Evolutionary conservation across 1,140 invertebrate genomes (phyloP), one percentile per base, ranked within the genome.

Genomic region (Zaprionus camerounensis): DNA sequence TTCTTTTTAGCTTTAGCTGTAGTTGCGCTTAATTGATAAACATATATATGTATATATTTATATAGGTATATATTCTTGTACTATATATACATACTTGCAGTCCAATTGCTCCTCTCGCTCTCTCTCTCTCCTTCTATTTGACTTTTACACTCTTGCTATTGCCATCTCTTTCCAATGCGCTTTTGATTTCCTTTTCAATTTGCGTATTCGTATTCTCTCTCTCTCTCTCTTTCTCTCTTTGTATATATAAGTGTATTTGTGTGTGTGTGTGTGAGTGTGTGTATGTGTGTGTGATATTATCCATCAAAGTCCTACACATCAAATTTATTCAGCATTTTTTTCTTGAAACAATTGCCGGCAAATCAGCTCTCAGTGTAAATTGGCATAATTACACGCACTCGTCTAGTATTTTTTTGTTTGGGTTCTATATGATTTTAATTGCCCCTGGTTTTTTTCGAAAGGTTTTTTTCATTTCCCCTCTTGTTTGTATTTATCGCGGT

Each of bases 351-450:
- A 65, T 61, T 65, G 51, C 58, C 51, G 57, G 31, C 67, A 71
- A 69, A 71, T 71, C 53, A 44, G 17, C 41, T 34, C 61, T 55
- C 61, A 76, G 73, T 71, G 73, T 76, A 76, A 76, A 76, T 76
- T 76, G 68, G 41, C 73, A 71, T 71, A 65, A 76, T 71, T 76
- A 71, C 73, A 53, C 61, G 44, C 69, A 76, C 61, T 71, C 26
- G 61, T 57, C 41, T 22, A 31, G 55, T 51, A 13, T 44, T 58
- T 46, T 34, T 38, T 69, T 31, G 6, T 12, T 6, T 34, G 31
- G 31, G 31, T 28, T 57, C 28, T 13, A 28, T 61, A n/a, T 51
- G 24, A 38, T 55, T 55, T 65, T 64, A 51, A 34, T 63, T 63
- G 49, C 20, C 13, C 44, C 11, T 36, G 28, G 36, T 41, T 57